Conservation (phyloP, 1,140 invertebrate genomes). For the Eumeta japonica region DNA sequence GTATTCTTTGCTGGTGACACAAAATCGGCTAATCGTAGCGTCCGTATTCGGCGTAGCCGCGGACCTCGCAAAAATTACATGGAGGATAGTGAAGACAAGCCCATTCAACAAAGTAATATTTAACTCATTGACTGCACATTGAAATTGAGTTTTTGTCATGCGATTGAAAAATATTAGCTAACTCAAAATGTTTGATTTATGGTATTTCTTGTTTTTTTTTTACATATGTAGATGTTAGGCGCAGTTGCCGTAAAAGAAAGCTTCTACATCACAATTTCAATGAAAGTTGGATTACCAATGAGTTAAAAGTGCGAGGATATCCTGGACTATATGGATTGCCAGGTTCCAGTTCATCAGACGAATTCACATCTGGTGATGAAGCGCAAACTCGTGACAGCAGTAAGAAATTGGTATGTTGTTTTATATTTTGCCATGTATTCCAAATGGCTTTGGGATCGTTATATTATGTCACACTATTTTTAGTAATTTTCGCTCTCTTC, state of each 20-base stretch:
- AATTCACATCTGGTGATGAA: slow-evolving; percentile 46
- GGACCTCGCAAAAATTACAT: slow-evolving; percentile 50
- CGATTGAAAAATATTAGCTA: too few relatives aligned
- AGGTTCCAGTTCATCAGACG: slow-evolving; percentile 42
- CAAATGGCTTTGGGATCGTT: too few relatives aligned
- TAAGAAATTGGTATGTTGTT: slow-evolving; percentile 33
- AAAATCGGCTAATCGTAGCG: slow-evolving; percentile 37
- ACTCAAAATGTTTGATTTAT: too few relatives aligned
- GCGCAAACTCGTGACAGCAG: slow-evolving; percentile 17
- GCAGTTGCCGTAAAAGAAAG: slow-evolving; percentile 52
- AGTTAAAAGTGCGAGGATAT: slow-evolving; percentile 54
- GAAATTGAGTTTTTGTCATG: too few relatives aligned
- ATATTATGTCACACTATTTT: too few relatives aligned
- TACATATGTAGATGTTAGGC: slow-evolving; percentile 38
- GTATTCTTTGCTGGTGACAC: slow-evolving; percentile 52
- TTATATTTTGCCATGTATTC: too few relatives aligned
- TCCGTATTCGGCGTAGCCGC: slow-evolving; percentile 36
- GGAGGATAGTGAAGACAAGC: slow-evolving; percentile 56
- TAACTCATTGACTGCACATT: background rate
- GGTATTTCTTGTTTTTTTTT: too few relatives aligned
- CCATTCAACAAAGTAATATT: slow-evolving; percentile 50
- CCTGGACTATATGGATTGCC: slow-evolving; percentile 45
- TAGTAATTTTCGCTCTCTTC: too few relatives aligned
- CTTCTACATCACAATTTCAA: slow-evolving; percentile 54
- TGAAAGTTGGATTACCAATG: slow-evolving; percentile 58